Evolutionary conservation across 2,797 vertebrate species (phyloP).

Genomic region (Mallotus villosus): DNA sequence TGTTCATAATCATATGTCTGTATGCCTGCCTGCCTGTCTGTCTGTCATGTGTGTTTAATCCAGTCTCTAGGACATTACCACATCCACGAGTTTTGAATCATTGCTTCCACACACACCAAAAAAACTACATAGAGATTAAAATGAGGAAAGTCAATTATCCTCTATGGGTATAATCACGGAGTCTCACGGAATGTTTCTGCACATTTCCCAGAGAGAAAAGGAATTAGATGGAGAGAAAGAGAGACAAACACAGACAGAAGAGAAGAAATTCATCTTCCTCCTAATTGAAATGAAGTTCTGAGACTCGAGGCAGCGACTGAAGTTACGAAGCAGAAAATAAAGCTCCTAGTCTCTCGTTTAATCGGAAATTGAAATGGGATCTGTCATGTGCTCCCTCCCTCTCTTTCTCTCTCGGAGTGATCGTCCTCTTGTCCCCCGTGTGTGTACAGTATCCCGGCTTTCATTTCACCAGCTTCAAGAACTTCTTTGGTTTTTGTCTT

Average conservation of each 20-base stretch:
- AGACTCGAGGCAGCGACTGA: constrained; percentile 16
- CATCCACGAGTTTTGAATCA: no score
- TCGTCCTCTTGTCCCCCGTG: background rate
- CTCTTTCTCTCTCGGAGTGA: background rate
- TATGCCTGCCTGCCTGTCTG: no score
- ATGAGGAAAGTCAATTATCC: constrained; percentile 21
- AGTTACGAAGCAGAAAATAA: constrained; percentile 12
- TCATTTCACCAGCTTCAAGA: no score
- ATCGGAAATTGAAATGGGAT: constrained; percentile 16
- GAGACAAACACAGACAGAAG: constrained; percentile 10
- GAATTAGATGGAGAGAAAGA: constrained; percentile 1
- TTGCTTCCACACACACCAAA: background rate
- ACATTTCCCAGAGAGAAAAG: constrained; percentile 21
- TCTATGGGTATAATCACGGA: constrained; percentile 7
- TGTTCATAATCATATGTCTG: no score
- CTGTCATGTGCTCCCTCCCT: background rate
- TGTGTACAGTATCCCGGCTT: background rate
- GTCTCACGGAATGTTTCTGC: constrained; percentile 5
- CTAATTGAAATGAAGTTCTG: constrained; percentile 37
- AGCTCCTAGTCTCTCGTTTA: constrained; percentile 7
- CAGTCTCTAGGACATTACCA: no score
- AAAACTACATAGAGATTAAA: constrained; percentile 2
- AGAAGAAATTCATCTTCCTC: constrained; percentile 14
- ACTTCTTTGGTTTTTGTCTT: constrained; percentile 43
- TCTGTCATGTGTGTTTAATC: no score